These are phyloP conservation scores for Sarcophaga rosellei DNA, from an alignment of 2,888 invertebrate species.

Conservation along the genomic window DNA sequence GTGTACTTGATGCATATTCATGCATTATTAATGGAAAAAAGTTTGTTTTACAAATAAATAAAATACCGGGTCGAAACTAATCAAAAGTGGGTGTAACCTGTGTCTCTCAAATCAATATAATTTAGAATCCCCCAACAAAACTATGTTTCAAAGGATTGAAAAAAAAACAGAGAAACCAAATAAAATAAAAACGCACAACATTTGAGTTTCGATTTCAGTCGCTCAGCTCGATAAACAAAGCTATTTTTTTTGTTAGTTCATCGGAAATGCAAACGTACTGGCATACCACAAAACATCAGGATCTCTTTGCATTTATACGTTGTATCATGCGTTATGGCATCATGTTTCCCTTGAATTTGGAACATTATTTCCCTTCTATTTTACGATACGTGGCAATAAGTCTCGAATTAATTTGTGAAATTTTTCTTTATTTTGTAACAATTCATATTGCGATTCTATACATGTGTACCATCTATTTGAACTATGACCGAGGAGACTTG, in stretches of 20 bases:
- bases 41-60: conserved; percentile 47
- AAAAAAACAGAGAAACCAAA: not conserved
- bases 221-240: too few species aligned
- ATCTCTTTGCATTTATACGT: conserved; percentile 73
- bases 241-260: not conserved
- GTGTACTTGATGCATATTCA: not conserved
- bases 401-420: conserved; percentile 69
- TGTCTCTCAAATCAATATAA: not conserved
- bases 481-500: conserved; percentile 74
- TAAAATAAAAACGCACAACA: not conserved
- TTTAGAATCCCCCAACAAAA: not conserved
- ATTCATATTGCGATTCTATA: conserved; percentile 73
- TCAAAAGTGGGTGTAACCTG: conserved; percentile 35
- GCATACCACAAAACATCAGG: conserved; percentile 66
- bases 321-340: conserved; percentile 71
- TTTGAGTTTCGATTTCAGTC: not conserved
- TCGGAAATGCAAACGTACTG: conserved; percentile 3
- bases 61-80: conserved; percentile 35
- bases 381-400: conserved; percentile 15
- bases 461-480: conserved; percentile 72
- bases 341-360: conserved; percentile 71
- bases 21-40: conserved; percentile 38
- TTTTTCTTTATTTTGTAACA: conserved; percentile 72
- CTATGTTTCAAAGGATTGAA: not conserved
- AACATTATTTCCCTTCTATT: conserved; percentile 16